Conservation (phyloP, 2,113 vertebrate species). For the Corythaeola cristata region DNA sequence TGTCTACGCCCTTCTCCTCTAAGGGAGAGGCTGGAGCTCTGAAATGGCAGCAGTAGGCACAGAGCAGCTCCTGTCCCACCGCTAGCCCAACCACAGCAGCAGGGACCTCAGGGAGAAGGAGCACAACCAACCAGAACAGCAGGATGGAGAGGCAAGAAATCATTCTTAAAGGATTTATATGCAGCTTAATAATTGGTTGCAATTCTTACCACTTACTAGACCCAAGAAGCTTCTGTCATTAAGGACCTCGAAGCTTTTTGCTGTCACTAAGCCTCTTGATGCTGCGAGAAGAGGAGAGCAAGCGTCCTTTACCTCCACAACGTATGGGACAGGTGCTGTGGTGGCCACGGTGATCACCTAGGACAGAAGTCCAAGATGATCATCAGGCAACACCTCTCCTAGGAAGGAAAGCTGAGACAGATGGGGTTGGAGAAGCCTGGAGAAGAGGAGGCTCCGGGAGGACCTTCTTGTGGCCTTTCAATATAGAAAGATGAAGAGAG, state of each 20-base stretch:
- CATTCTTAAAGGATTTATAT: background rate
- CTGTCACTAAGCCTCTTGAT: background rate
- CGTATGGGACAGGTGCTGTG: too few species aligned
- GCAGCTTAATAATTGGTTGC: background rate
- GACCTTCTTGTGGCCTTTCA: background rate
- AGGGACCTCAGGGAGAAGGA: background rate
- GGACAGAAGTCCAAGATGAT: background rate
- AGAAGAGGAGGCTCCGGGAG: background rate
- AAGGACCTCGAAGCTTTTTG: background rate
- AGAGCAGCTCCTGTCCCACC: background rate
- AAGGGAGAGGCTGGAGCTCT: background rate
- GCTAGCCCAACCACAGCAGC: background rate
- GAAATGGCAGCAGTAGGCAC: background rate
- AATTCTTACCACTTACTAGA: background rate
- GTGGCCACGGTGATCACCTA: background rate
- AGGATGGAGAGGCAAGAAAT: background rate
- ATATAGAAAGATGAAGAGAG: background rate
- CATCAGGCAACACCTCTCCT: background rate
- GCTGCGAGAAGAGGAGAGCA: background rate
- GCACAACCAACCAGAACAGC: background rate
- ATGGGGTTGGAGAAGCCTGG: background rate
- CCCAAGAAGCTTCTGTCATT: background rate
- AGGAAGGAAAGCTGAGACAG: background rate
- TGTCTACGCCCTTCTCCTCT: background rate
- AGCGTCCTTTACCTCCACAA: background rate